Evolutionary conservation across 2,113 vertebrate species (phyloP), one percentile per base, ranked within the genome.

Genomic region (Phalacrocorax brasilianus): DNA sequence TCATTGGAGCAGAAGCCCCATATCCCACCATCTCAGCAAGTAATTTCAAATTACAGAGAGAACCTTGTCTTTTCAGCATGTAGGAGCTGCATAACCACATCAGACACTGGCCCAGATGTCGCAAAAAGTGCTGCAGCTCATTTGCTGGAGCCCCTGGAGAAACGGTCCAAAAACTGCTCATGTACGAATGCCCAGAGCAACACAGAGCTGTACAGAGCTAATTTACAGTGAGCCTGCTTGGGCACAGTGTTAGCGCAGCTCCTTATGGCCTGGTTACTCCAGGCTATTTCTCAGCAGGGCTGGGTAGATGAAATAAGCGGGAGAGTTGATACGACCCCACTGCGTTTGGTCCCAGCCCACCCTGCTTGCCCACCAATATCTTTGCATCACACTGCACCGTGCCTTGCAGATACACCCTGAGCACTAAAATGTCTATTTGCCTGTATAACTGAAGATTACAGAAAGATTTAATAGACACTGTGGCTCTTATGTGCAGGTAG

Each of bases 121-220:
- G 0, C 74, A 38, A 16, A 52, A 80, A 38, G 40, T 74, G 38
- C 40, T 86, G 68, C 24, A 68, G 82, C 32, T 89, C 44, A 3
- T 91, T 70, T 89, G 49, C 87, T 50, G 4, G 47, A 65, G 28
- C 67, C 67, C 33, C 84, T 0, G 1, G 77, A 87, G 84, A 30
- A 28, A 19, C 0, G 0, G 66, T 35, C 85, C 70, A 58, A 13
- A 13, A 77, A 33, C 73, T 53, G 55, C 68, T 87, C 0, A 0
- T 40, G 44, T 67, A 50, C 1, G 0, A 87, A 61, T 18, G 70
- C 77, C 63, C 73, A 58, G 86, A 86, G 44, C 70, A 63, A 26
- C 4, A 3, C 24, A 61, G 81, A 83, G 47, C 74, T 15, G 32
- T 32, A 13, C 65, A 56, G 61, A 86, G 67, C 76, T 80, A 23